phyloP scores from a whole-genome alignment of 2,113 vertebrate genomes.

The Aspiorhynchus laticeps region DNA sequence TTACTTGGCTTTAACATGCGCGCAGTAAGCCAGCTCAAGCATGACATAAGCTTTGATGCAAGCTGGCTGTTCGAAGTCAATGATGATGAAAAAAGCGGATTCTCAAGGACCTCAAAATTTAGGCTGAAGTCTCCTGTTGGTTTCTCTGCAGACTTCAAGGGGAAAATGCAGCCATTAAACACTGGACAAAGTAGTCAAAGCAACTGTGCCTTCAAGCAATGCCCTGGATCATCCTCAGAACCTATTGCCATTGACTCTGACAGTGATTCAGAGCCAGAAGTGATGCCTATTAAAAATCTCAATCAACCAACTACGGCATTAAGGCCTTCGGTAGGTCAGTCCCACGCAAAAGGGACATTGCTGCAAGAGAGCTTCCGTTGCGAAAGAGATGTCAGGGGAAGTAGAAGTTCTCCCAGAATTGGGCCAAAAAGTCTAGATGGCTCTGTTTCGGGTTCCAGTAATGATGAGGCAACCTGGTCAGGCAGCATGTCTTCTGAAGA shows the following conservation, averaged over 20 bases:
- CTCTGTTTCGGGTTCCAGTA: constrained; percentile 45
- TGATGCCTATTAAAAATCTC: neutral
- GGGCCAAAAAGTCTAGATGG: constrained; percentile 48
- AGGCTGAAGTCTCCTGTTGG: constrained; percentile 46
- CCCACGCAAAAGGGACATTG: constrained; percentile 34
- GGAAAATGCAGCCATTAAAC: constrained; percentile 34
- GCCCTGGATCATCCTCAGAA: constrained; percentile 49
- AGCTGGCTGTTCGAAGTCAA: constrained; percentile 83
- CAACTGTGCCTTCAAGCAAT: constrained; percentile 57
- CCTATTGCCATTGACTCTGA: constrained; percentile 53
- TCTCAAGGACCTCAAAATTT: constrained; percentile 73
- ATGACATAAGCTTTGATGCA: constrained; percentile 86
- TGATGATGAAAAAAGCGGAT: constrained; percentile 71
- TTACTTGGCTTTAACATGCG: constrained; percentile 94
- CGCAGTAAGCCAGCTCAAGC: constrained; percentile 86
- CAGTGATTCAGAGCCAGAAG: constrained; percentile 53
- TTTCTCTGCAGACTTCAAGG: constrained; percentile 28
- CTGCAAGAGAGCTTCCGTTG: constrained; percentile 27
- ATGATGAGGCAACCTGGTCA: constrained; percentile 54
- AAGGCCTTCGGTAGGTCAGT: constrained; percentile 38
- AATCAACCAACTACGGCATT: constrained; percentile 7
- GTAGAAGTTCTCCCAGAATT: constrained; percentile 36
- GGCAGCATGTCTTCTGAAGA: constrained; percentile 47
- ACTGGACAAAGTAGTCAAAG: constrained; percentile 53
- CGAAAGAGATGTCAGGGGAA: constrained; percentile 21